These are phyloP conservation scores for Dexiosoma caninum DNA, from an alignment of 2,888 invertebrate genomes.

Conservation along the genomic window DNA sequence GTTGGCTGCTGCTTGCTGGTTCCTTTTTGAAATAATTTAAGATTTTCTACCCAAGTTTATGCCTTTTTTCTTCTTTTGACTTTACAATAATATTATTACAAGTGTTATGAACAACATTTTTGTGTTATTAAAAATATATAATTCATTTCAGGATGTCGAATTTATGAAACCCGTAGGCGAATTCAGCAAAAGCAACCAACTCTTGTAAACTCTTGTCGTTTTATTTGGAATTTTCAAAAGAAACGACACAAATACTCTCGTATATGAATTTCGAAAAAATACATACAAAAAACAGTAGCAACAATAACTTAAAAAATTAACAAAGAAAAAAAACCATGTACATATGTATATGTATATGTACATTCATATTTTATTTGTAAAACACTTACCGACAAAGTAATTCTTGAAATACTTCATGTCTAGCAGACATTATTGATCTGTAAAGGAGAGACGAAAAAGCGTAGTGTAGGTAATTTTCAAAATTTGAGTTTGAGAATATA, in stretches of 20 bases:
- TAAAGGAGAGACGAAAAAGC: slow-evolving; percentile 11
- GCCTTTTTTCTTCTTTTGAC: slow-evolving; percentile 7
- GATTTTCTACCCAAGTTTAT: slow-evolving; percentile 28
- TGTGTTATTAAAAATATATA: slow-evolving; percentile 52
- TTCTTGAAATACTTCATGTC: slow-evolving; percentile 52
- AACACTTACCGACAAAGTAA: slow-evolving; percentile 58
- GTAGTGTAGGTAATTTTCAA: slow-evolving; percentile 17
- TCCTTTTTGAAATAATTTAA: slow-evolving; percentile 21
- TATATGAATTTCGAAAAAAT: neutral
- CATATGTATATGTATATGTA: too few species aligned
- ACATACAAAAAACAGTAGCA: slow-evolving; percentile 53
- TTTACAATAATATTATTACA: slow-evolving; percentile 55
- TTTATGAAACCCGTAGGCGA: slow-evolving; percentile 45
- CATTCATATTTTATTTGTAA: slow-evolving; percentile 1
- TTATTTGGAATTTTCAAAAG: slow-evolving; percentile 30
- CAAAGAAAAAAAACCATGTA: neutral
- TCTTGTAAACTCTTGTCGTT: slow-evolving; percentile 48
- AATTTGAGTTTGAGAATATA: neutral
- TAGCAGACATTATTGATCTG: slow-evolving; percentile 40
- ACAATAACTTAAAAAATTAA: slow-evolving; percentile 1
- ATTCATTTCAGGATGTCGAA: slow-evolving; percentile 44
- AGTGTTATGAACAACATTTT: slow-evolving; percentile 55
- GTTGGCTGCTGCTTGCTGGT: slow-evolving; percentile 15
- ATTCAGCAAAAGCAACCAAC: slow-evolving; percentile 28
- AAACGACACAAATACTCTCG: neutral